Evolutionary conservation across 2,888 invertebrate genomes (phyloP).

Genomic region (Taphrorychus bicolor): DNA sequence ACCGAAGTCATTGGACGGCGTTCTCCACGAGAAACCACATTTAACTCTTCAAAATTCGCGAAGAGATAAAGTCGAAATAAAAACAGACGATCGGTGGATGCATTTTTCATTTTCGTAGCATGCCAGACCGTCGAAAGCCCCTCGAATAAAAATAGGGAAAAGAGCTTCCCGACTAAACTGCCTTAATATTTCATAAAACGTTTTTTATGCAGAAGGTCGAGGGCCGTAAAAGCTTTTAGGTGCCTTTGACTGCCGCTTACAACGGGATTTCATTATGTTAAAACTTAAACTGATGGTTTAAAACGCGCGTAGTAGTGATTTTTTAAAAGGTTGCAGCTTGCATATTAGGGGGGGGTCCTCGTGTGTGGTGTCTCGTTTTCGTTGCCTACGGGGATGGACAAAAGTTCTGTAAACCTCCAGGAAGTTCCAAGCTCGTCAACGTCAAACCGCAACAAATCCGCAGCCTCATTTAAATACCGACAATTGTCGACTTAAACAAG

Average conservation of each 20-base stretch:
- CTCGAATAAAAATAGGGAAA: background rate
- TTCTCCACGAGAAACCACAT: too few species aligned
- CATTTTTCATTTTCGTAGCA: background rate
- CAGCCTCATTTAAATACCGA: background rate
- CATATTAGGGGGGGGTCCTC: too few species aligned
- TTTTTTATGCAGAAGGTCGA: background rate
- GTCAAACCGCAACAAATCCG: background rate
- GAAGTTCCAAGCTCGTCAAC: background rate
- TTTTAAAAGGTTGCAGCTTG: background rate
- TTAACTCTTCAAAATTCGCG: too few species aligned
- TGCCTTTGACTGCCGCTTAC: background rate
- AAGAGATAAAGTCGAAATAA: background rate
- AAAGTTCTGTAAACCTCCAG: too few species aligned
- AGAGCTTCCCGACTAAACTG: background rate
- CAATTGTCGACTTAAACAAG: background rate
- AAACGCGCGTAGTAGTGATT: background rate
- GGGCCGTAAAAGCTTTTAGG: background rate
- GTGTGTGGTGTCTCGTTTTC: too few species aligned
- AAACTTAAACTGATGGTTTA: too few species aligned
- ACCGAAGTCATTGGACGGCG: too few species aligned
- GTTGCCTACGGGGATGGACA: too few species aligned
- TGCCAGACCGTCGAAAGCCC: background rate
- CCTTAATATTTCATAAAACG: background rate
- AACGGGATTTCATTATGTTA: background rate
- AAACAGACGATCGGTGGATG: background rate